Evolutionary conservation across 2,888 invertebrate genomes (phyloP), one percentile per base, ranked within the genome.

Genomic region (Diarsia brunnea): DNA sequence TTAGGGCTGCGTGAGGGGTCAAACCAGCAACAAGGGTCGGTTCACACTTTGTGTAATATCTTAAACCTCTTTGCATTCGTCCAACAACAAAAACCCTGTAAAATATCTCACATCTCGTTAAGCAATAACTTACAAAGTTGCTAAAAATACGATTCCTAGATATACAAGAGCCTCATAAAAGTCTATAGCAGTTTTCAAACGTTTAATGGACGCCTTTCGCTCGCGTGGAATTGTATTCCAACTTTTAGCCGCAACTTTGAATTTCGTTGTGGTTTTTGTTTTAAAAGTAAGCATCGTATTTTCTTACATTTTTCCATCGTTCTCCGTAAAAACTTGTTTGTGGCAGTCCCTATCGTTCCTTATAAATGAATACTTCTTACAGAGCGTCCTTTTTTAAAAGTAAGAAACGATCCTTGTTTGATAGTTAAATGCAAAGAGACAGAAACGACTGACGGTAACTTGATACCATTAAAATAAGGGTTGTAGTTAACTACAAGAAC

Each of bases 131-230:
- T 82, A 92, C 92, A 91, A 91, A 90, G 90, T 92, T 89, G 86
- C 89, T 88, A 89, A 92, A 91, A 91, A 90, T 90, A 90, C 84
- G 89, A 84, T 85, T 84, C 8, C 8, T 58, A 27, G 89, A 90
- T 85, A 89, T 88, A 88, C 86, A 85, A 90, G 88, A 89, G 89
- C 87, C 86, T 90, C 91, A 91, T 92, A 92, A 93, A 93, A 91
- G 91, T 91, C 91, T 87, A 87, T 82, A 89, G 87, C 86, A 89
- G 88, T 91, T 91, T 89, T 88, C 84, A 85, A 89, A 90, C 90
- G 88, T 87, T 90, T 90, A 91, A 92, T 90, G 85, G 90, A 82
- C 86, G 90, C 85, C 86, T 81, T 84, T 84, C 84, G 84, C 87
- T 88, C 84, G 87, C 86, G 76, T 87, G 74, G 85, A 88, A 88